phyloP scores from a whole-genome alignment of 30 jellyfish, hydroid and myxozoan species.

The Rhopilema esculentum region DNA sequence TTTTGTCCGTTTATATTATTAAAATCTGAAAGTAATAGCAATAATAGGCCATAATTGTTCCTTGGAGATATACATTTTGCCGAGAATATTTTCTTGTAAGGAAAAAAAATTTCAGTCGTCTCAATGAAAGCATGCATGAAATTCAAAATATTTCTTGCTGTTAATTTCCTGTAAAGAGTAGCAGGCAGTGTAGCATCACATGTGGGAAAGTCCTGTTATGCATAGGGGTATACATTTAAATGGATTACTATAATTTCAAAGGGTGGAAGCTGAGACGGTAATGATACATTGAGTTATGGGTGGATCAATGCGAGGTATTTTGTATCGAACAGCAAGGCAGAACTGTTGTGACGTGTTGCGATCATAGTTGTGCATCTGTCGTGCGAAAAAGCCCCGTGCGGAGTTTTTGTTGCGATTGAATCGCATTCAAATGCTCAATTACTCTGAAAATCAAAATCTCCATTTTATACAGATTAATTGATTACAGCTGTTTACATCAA shows the following conservation, averaged over 20 bases:
- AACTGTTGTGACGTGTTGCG: background rate
- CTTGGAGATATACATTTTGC: background rate
- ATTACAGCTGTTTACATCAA: background rate
- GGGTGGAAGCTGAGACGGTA: no score
- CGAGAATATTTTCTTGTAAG: background rate
- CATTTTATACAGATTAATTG: background rate
- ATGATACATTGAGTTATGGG: no score
- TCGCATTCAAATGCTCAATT: background rate
- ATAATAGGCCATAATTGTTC: background rate
- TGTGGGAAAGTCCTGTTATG: background rate
- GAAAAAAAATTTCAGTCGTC: background rate
- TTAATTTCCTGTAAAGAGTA: background rate
- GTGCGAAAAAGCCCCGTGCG: background rate
- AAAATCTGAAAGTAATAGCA: no score
- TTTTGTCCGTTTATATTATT: no score
- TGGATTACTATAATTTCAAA: no score
- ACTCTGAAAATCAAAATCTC: background rate
- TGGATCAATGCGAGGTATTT: background rate
- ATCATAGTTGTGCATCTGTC: background rate
- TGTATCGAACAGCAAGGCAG: background rate
- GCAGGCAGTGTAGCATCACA: background rate
- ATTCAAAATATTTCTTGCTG: background rate
- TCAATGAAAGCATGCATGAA: background rate
- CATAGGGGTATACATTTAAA: background rate
- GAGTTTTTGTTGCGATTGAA: background rate